Percentiles rank a stretch among this genome's conserved stretches.
phyloP scores from a whole-genome alignment of 92 coral and sea anemone species.

The Diadumene lineata region DNA sequence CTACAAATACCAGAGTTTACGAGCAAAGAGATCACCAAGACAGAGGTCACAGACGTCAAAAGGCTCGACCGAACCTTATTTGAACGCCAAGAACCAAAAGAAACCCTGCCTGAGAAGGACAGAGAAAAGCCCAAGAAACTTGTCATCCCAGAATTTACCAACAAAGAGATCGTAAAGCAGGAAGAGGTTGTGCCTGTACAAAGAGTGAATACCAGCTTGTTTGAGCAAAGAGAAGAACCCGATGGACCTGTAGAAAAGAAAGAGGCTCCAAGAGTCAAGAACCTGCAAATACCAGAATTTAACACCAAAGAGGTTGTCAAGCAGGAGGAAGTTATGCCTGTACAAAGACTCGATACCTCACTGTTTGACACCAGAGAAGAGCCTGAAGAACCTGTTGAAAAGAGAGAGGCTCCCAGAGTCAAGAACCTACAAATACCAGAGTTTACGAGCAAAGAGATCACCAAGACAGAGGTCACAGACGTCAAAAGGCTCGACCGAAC shows the following conservation, averaged over 20 bases:
- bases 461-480: background rate
- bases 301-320: background rate
- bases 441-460: background rate
- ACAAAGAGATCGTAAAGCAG: background rate
- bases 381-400: background rate
- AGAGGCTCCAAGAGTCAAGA: background rate
- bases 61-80: background rate
- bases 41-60: background rate
- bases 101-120: background rate
- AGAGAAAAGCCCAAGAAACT: background rate
- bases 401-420: background rate
- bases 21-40: background rate
- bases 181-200: background rate
- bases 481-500: background rate
- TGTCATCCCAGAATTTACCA: background rate
- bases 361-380: background rate
- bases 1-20: background rate
- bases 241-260: background rate
- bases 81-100: background rate
- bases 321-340: background rate
- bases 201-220: background rate
- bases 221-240: background rate
- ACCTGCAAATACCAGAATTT: constrained; percentile 2
- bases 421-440: background rate
- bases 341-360: background rate